These are phyloP conservation scores for Diadophis punctatus DNA, from an alignment of 2,113 vertebrate species.

Conservation along the genomic window DNA sequence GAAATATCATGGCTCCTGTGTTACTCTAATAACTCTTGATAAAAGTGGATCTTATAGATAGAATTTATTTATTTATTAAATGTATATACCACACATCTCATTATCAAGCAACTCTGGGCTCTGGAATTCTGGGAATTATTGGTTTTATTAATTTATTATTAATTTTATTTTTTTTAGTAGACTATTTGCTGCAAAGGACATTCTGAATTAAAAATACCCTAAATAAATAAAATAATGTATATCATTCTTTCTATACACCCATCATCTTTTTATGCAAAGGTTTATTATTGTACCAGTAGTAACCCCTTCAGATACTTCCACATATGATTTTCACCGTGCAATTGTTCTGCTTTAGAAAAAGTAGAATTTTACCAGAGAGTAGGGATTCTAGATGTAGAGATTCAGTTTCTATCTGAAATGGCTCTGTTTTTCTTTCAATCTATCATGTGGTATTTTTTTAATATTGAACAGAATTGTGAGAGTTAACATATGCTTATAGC, in stretches of 20 bases:
- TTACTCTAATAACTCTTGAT: neutral
- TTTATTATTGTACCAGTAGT: neutral
- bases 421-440: neutral
- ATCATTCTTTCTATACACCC: neutral
- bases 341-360: neutral
- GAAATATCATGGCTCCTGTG: neutral
- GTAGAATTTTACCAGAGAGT: neutral
- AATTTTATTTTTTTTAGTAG: neutral
- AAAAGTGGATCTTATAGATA: neutral
- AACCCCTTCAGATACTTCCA: neutral
- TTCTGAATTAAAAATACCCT: neutral
- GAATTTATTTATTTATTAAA: neutral
- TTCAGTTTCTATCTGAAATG: neutral
- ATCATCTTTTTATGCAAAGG: neutral
- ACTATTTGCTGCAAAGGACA: neutral
- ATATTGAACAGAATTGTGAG: neutral
- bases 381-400: neutral
- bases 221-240: neutral
- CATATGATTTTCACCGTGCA: neutral
- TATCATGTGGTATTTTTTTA: neutral
- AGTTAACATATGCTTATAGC: neutral
- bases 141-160: neutral
- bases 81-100: neutral
- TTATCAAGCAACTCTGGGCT: neutral
- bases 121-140: neutral